Base-by-base conservation (phyloP, 2,797 vertebrate genomes). In the Cyclura pinguis region DNA sequence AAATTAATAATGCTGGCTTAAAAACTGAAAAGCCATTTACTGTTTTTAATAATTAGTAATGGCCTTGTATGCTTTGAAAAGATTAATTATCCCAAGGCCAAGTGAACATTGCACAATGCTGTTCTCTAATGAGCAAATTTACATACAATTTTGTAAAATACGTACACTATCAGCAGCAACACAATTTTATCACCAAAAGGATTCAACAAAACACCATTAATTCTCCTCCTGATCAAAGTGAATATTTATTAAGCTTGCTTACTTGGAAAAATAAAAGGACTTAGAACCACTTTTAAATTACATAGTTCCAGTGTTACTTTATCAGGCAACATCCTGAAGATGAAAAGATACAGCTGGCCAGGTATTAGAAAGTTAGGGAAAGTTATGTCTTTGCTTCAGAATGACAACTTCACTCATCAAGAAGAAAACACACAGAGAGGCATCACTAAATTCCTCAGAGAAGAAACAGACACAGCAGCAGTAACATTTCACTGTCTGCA, bases 51-150 rank as follows among this genome's bases (percentile, higher is more conserved):
- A 96, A 96, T 92, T 90, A 85, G 90, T 92, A 97, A 95, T 92
- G 92, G 90, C 32, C 93, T 85, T 90, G 57, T 81, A 69, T 91
- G 87, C 93, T 95, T 94, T 93, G 84, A 92, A 88, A 93, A 93
- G 86, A 93, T 29, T 95, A 96, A 95, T 95, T 94, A 96, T 93
- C 95, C 93, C 92, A 95, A 87, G 92, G 91, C 93, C 92, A 95
- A 96, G 94, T 93, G 57, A 95, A 88, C 89, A 94, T 92, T 94
- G 87, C 59, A 88, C 96, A 96, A 91, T 94, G 93, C 64, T 91
- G 78, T 90, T 87, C 42, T 92, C 81, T 97, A 97, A 97, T 96
- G 94, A 96, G 93, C 94, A 96, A 88, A 97, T 97, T 96, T 96
- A 96, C 96, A 97, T 95, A 94, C 0, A 92, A 89, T 95, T 97